Conservation (phyloP, 2,113 vertebrate species). For the Azemiops feae region DNA sequence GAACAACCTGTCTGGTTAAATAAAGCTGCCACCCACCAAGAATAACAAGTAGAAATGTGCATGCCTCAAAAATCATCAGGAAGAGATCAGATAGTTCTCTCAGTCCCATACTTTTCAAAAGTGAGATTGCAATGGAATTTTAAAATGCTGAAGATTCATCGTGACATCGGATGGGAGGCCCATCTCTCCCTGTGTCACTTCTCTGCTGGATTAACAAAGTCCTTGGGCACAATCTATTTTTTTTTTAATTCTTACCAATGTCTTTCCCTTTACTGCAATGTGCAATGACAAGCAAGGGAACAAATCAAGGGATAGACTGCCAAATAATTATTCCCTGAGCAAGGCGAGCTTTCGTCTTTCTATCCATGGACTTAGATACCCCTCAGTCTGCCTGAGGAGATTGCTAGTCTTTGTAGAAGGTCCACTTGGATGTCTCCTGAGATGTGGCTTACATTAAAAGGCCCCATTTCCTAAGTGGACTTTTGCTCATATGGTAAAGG, state of each 20-base stretch:
- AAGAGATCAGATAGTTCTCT: not conserved
- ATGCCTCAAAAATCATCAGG: conserved; percentile 52
- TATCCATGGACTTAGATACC: not conserved
- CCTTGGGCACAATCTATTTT: not conserved
- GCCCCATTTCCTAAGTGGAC: not conserved
- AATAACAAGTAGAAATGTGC: conserved; percentile 6
- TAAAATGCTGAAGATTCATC: not conserved
- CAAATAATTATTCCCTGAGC: not conserved
- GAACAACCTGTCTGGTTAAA: not conserved
- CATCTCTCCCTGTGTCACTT: not conserved
- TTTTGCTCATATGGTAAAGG: not conserved
- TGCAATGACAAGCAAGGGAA: not conserved
- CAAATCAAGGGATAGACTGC: not conserved
- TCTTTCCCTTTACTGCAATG: not conserved
- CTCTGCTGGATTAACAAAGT: not conserved
- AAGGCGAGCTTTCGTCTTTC: not conserved
- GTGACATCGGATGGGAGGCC: not conserved
- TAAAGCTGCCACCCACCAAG: conserved; percentile 47
- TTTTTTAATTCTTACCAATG: not conserved
- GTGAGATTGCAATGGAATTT: not conserved
- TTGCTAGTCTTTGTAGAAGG: not conserved
- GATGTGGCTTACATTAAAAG: not conserved
- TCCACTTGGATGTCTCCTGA: not conserved
- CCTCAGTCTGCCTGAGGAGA: not conserved
- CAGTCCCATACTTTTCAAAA: conserved; percentile 48